These are phyloP conservation scores for Hassar affinis DNA, from an alignment of 2,113 vertebrate genomes.

Conservation along the genomic window DNA sequence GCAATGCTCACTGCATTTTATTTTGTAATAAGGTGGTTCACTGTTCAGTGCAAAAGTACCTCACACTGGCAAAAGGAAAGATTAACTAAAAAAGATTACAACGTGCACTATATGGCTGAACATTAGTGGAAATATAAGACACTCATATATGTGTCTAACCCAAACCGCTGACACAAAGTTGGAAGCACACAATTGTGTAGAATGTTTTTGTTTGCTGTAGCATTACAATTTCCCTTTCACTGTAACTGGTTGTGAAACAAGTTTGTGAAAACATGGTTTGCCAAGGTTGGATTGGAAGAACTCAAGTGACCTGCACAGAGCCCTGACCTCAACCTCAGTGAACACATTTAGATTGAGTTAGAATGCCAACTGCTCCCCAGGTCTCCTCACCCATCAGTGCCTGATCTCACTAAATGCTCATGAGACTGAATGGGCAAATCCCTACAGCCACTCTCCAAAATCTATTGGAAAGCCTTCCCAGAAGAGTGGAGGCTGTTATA, in stretches of 20 bases:
- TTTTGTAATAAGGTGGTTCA: slow-evolving; percentile 1
- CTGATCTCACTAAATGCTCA: not conserved
- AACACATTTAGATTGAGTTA: not conserved
- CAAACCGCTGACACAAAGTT: not conserved
- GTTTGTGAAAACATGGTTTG: not conserved
- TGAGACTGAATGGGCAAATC: not conserved
- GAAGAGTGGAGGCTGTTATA: not conserved
- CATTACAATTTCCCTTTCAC: not conserved
- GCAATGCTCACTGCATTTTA: slow-evolving; percentile 17
- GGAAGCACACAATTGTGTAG: not conserved
- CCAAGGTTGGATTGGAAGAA: not conserved
- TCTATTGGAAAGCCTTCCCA: not conserved
- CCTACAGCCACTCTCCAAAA: not conserved
- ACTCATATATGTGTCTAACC: not conserved
- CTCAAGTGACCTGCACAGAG: not conserved
- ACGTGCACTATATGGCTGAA: not conserved
- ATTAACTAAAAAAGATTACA: slow-evolving; percentile 15
- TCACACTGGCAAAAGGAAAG: not conserved
- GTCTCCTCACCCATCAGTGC: not conserved
- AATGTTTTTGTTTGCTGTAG: not conserved
- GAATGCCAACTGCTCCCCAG: not conserved
- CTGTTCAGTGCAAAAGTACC: not conserved
- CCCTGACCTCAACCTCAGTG: not conserved
- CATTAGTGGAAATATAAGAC: not conserved
- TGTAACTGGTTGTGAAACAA: not conserved